Evolutionary conservation across 2,888 invertebrate genomes (phyloP).

Genomic region (Perizoma affinitatum): DNA sequence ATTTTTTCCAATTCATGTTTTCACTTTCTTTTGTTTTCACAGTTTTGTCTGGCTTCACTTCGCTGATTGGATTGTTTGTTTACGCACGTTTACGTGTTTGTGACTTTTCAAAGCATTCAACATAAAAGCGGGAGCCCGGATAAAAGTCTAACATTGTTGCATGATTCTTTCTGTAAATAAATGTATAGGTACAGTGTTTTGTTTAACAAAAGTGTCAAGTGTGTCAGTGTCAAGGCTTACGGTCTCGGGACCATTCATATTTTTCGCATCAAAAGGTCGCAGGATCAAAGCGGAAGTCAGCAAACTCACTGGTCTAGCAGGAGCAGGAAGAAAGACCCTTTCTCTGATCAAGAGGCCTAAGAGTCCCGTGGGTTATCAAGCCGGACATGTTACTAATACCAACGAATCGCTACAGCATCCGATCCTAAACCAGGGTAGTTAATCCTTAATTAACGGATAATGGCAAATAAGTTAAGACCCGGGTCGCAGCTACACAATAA

Average conservation of each 20-base stretch:
- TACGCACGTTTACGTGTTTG: slow-evolving; percentile 22
- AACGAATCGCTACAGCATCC: slow-evolving; percentile 1
- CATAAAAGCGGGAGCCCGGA: not conserved
- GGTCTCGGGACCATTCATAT: too few species aligned
- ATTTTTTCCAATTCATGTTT: slow-evolving; percentile 42
- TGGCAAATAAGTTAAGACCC: slow-evolving; percentile 17
- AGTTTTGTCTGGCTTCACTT: slow-evolving; percentile 15
- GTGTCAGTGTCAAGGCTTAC: too few species aligned
- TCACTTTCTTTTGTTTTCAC: slow-evolving; percentile 24
- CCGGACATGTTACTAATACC: not conserved
- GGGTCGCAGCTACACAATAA: slow-evolving; percentile 14
- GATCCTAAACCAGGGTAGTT: slow-evolving; percentile 19
- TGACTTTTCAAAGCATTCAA: slow-evolving; percentile 19
- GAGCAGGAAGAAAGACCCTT: not conserved
- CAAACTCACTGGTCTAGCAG: too few species aligned
- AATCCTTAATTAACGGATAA: slow-evolving; percentile 21
- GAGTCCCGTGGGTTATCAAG: not conserved
- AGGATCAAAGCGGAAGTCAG: too few species aligned
- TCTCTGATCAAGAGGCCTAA: not conserved
- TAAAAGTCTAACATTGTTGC: not conserved
- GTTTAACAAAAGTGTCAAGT: too few species aligned
- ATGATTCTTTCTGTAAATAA: too few species aligned
- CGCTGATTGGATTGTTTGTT: slow-evolving; percentile 18
- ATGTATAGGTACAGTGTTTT: too few species aligned
- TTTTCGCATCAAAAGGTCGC: too few species aligned